Evolutionary conservation across 2,888 invertebrate species (phyloP).

Genomic region (Conus canariensis): DNA sequence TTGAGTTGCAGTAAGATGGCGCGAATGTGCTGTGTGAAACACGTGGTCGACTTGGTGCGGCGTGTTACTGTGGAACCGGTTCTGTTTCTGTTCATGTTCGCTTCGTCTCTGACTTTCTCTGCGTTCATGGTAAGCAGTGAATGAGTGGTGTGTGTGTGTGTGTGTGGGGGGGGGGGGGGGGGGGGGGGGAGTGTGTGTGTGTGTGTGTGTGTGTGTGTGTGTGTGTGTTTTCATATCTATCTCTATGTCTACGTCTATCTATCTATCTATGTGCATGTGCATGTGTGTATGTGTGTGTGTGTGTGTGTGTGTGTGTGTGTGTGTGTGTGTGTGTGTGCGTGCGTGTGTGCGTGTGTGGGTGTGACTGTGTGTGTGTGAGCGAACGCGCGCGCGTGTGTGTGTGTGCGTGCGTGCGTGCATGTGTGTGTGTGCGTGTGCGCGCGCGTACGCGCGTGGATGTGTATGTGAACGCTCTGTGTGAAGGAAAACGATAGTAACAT

Average conservation of each 20-base stretch:
- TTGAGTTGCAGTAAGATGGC: too few species aligned
- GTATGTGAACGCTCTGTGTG: not conserved
- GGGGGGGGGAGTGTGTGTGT: not conserved
- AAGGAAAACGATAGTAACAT: too few species aligned
- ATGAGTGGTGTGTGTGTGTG: not conserved
- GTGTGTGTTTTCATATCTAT: too few species aligned
- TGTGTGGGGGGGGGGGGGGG: too few species aligned
- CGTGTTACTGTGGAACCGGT: slow-evolving; percentile 23
- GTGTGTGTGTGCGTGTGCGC: not conserved
- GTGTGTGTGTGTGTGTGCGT: not conserved
- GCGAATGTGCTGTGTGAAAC: not conserved
- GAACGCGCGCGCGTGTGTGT: not conserved
- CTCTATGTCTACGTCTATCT: too few species aligned
- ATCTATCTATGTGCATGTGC: too few species aligned
- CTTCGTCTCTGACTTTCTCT: slow-evolving; percentile 10
- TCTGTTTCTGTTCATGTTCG: slow-evolving; percentile 20
- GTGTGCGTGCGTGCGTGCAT: too few species aligned
- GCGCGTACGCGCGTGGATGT: not conserved
- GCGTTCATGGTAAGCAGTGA: not conserved
- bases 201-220: not conserved
- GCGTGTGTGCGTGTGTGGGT: not conserved
- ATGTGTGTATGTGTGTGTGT: too few species aligned
- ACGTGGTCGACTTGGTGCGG: not conserved
- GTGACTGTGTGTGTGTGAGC: too few species aligned
- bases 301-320: too few species aligned